Base-by-base conservation (phyloP, 1,140 invertebrate species). In the Leptoteleia sp. region DNA sequence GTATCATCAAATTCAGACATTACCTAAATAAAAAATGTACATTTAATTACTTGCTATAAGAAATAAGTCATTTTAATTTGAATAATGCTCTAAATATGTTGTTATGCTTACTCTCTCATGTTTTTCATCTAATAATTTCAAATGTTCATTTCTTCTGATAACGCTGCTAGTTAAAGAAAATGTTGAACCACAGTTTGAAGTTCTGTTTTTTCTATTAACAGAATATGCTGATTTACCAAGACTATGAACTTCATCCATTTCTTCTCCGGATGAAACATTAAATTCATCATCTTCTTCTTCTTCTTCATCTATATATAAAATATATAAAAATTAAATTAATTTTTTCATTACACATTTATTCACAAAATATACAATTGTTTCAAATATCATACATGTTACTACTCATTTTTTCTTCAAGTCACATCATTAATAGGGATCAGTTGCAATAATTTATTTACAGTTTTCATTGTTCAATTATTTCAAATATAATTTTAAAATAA, bases 91-190 rank as follows among this genome's bases (percentile, higher is more conserved):
- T n/a, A n/a, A n/a, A n/a, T n/a, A n/a, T n/a, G n/a, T n/a, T n/a
- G n/a, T n/a, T n/a, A n/a, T n/a, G n/a, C 13, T 35, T 48, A 67
- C 48, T 27, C 19, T 16, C n/a, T 31, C 70, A 31, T 5, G 48
- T 12, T 93, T 92, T 82, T 97, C 94, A 91, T 99, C 98, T 0
- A 99, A 86, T 19, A 96, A 84, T 0, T 93, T 92, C 0, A 98
- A 89, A 43, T 95, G 94, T 55, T 96, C 92, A 89, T 97, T 98
- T 76, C 97, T 92, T 57, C 91, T 91, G 2, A 99, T 95, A 0
- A 98, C 94, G 81, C 96, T 97, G 38, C 96, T 98, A 0, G 94
- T 95, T 93, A 99, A 96, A 0, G 97, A 98, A 88, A 98, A 99
- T 81, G 96, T 93, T 0, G 97, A 98, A 7, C 50, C 43, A 87